A percentile compares a stretch with the other conserved stretches of the same genome.
Evolutionary conservation across 2,113 vertebrate genomes (phyloP).

Genomic region (Chaetura pelagica): DNA sequence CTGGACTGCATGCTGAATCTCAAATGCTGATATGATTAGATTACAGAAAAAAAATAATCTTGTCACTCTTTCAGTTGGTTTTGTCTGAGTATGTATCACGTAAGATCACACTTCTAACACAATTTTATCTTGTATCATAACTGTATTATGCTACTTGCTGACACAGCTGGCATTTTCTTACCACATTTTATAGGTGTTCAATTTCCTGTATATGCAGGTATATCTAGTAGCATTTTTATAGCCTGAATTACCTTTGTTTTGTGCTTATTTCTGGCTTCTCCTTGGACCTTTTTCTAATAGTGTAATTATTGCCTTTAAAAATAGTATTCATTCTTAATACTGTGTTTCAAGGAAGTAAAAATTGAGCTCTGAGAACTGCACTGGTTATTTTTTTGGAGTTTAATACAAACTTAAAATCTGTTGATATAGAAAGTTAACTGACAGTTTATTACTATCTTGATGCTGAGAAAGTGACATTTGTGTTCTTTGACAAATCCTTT

Average conservation of each 20-base stretch:
- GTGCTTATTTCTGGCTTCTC: background rate
- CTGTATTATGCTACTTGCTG: background rate
- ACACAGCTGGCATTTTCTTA: background rate
- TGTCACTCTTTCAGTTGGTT: background rate
- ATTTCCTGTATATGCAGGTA: background rate
- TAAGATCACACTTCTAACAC: background rate
- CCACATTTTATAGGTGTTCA: background rate
- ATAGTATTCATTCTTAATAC: background rate
- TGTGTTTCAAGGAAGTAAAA: background rate
- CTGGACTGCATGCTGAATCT: background rate
- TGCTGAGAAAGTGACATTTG: background rate
- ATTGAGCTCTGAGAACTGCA: background rate
- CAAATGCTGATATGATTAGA: background rate
- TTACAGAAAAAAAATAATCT: background rate
- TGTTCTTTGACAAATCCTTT: background rate
- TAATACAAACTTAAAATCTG: background rate
- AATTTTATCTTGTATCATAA: background rate
- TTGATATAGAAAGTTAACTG: background rate
- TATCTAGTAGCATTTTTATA: background rate
- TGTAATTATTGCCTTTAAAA: background rate
- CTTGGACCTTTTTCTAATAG: background rate
- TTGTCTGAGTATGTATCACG: background rate
- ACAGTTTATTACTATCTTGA: background rate
- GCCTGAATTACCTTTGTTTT: background rate
- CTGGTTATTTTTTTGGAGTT: background rate